Evolutionary conservation across 2,113 vertebrate genomes (phyloP).

Genomic region (Hemiprocne comata): DNA sequence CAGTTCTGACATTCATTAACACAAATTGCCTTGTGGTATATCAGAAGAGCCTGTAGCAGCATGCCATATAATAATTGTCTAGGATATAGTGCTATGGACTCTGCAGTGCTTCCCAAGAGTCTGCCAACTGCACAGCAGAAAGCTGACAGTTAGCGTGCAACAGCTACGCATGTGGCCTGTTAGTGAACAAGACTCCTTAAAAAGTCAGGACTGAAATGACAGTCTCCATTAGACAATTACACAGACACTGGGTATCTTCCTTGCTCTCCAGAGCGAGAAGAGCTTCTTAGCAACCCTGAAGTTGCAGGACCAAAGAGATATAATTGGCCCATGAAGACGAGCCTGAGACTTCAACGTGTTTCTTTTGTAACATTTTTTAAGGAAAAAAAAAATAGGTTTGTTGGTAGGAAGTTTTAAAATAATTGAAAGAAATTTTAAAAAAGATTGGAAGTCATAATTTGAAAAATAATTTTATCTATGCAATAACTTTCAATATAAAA

Average conservation of each 20-base stretch:
- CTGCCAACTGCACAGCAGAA: constrained; percentile 28
- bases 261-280: not conserved
- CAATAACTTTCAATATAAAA: not conserved
- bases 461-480: not conserved
- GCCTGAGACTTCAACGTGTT: not conserved
- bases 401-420: not conserved
- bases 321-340: not conserved
- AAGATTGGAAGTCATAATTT: not conserved
- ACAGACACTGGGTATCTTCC: too few species aligned
- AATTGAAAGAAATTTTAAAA: not conserved
- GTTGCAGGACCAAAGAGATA: not conserved
- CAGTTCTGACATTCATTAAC: constrained; percentile 45
- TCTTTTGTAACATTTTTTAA: not conserved
- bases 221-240: not conserved
- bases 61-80: constrained; percentile 10
- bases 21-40: constrained; percentile 23
- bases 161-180: not conserved
- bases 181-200: not conserved
- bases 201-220: not conserved
- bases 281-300: not conserved
- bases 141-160: not conserved
- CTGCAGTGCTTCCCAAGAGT: not conserved
- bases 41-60: constrained; percentile 17
- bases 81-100: not conserved
- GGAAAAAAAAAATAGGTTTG: not conserved